Percentiles rank a stretch among this genome's conserved stretches.
Evolutionary conservation across 1,140 invertebrate genomes (phyloP).

Genomic region (Frieseomelitta varia): DNA sequence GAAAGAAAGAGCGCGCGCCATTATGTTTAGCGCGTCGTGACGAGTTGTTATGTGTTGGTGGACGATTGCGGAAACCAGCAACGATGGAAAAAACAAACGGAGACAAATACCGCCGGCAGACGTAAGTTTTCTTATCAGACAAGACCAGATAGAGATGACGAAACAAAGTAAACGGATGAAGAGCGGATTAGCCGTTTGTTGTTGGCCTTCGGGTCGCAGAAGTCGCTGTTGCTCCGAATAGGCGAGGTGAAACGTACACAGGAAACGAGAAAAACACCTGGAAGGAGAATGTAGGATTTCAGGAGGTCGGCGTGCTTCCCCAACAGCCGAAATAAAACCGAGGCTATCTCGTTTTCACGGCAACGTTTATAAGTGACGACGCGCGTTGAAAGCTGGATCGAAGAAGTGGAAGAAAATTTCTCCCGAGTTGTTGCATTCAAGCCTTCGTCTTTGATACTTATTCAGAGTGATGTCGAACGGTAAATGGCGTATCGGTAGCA

Average conservation of each 20-base stretch:
- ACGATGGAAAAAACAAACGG: neutral
- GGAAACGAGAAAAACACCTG: conserved; percentile 1
- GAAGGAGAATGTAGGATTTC: neutral
- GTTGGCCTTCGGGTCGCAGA: neutral
- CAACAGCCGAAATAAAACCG: neutral
- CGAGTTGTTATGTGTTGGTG: neutral
- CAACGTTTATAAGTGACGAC: neutral
- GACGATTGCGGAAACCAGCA: neutral
- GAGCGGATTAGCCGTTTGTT: neutral
- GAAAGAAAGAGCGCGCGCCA: neutral
- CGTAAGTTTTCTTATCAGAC: neutral
- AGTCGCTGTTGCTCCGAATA: neutral
- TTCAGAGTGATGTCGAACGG: no score
- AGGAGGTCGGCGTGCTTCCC: neutral
- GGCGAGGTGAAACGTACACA: neutral
- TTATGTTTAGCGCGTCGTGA: conserved; percentile 20
- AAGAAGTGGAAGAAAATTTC: conserved; percentile 7
- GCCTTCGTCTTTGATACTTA: no score
- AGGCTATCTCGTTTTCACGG: neutral
- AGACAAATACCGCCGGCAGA: neutral
- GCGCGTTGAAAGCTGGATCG: neutral
- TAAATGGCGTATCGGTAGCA: no score
- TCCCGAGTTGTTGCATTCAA: neutral
- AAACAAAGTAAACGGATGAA: neutral
- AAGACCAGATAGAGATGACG: neutral